Base-by-base conservation (phyloP, 2,888 invertebrate species). In the Choreutis nemorana region DNA sequence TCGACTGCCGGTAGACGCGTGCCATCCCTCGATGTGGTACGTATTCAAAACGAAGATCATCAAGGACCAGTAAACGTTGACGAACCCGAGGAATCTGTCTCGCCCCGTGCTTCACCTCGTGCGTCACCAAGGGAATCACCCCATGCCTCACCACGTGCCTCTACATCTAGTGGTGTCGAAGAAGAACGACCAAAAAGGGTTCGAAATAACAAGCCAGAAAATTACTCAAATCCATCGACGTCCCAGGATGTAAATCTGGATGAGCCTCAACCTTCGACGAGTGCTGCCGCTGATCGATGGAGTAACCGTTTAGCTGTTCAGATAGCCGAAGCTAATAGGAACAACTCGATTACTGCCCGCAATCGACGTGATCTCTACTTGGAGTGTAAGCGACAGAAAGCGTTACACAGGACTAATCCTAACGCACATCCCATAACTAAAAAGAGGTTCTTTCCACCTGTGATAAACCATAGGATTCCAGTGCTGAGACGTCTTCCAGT, bases 241-340 rank as follows among this genome's bases (percentile, higher is more conserved):
- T 26, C 16, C 26, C 18, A n/a, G 8, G 6, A 20, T 20, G 18
- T n/a, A 21, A 14, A 30, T 9, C 41, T 42, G 24, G 36, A 45
- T 13, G 40, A 55, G 25, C 33, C 39, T 2, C 35, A 49, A 8
- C 30, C 45, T 7, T 38, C 48, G 9, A 34, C 50, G 1, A 42
- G 32, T 24, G 37, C 39, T 20, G 33, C 35, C 12, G 35, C 50
- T 3, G 63, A 68, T 34, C 49, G 50, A 23, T 75, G 71, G 72
- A 75, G 73, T 37, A 63, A 67, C 41, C 66, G 78, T 1, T 57
- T 79, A 7, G 78, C 78, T 1, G 73, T 78, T 3, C 77, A 73
- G 43, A 79, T 79, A 36, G 52, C 79, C 4, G 77, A 65, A 7
- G 79, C 73, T 1, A 79, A 80, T 34, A 61, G 70, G 44, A 79